Evolutionary conservation across 2,797 vertebrate species (phyloP), one percentile per base, ranked within the genome.

Genomic region (Coregonus ussuriensis): DNA sequence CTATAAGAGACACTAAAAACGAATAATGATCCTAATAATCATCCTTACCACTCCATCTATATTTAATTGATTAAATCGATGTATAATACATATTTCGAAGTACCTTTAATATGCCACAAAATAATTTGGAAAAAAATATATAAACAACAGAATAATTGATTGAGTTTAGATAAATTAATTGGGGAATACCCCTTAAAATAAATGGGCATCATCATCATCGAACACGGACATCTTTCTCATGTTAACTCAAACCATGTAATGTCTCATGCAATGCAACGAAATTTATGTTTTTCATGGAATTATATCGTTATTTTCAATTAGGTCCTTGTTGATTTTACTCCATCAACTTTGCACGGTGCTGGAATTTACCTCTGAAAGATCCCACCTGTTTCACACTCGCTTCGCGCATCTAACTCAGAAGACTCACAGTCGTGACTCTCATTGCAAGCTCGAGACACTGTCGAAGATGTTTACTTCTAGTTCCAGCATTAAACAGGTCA

Each of bases 351-450:
- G 25, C 31, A 72, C 35, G 9, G 13, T 6, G 21, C 53, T 62
- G 31, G 65, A 76, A 63, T 15, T 35, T 35, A 18, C 69, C 33
- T 25, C 35, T 79, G 72, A 72, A 51, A 67, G 41, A 77, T 84
- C 77, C 72, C 85, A 87, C 87, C 84, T 83, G 85, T 79, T 75
- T 79, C 79, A 47, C 25, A 35, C 69, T 37, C 62, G n/a, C 5
- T 47, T 37, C 63, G n/a, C 9, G 63, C 65, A 47, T 54, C 35
- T 25, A 9, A 35, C 13, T 14, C 29, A 68, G 14, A 16, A 14
- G 25, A 14, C 63, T 66, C 29, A 31, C 29, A 33, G 63, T 33
- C 21, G 11, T 66, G 63, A 31, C 29, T 5, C 63, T 25, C 4
- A 15, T 14, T 14, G 29, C 29, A 33, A 4, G 1, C 25, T 11